These are phyloP conservation scores for Machimus atricapillus DNA, from an alignment of 2,888 invertebrate species.

Conservation along the genomic window DNA sequence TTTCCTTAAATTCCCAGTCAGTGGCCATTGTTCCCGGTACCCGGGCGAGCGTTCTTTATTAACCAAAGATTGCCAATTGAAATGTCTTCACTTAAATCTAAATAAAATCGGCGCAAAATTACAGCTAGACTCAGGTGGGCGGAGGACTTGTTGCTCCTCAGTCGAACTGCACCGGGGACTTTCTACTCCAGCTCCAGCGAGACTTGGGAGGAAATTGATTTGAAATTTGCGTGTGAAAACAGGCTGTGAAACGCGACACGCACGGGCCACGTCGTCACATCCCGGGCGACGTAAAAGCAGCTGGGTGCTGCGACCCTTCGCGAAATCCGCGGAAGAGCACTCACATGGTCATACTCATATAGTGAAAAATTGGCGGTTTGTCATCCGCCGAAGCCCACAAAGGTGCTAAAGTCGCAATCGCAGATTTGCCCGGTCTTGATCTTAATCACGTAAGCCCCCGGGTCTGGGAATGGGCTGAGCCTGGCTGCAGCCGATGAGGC, in stretches of 20 bases:
- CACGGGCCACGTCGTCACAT: background rate
- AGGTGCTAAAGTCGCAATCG: background rate
- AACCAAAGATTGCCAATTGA: background rate
- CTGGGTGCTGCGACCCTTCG: background rate
- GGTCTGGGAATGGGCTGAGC: background rate
- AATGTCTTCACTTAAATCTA: slow-evolving; percentile 11
- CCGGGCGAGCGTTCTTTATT: background rate
- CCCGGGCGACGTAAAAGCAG: background rate
- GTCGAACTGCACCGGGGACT: background rate
- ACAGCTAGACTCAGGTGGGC: background rate
- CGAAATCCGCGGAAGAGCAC: background rate
- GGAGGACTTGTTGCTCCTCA: background rate
- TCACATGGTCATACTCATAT: background rate
- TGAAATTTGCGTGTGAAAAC: slow-evolving; percentile 21
- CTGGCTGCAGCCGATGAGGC: slow-evolving; percentile 9
- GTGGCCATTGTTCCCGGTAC: background rate
- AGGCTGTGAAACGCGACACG: background rate
- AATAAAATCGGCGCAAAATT: slow-evolving; percentile 9
- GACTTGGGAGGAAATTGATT: background rate
- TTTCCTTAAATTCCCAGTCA: background rate
- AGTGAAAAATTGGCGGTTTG: slow-evolving; percentile 20
- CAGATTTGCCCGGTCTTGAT: slow-evolving; percentile 6
- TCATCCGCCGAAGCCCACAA: slow-evolving; percentile 7
- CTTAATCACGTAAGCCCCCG: slow-evolving; percentile 5
- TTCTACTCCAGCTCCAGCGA: background rate